Conservation (phyloP, 2,797 vertebrate genomes). For the Acropternis orthonyx region DNA sequence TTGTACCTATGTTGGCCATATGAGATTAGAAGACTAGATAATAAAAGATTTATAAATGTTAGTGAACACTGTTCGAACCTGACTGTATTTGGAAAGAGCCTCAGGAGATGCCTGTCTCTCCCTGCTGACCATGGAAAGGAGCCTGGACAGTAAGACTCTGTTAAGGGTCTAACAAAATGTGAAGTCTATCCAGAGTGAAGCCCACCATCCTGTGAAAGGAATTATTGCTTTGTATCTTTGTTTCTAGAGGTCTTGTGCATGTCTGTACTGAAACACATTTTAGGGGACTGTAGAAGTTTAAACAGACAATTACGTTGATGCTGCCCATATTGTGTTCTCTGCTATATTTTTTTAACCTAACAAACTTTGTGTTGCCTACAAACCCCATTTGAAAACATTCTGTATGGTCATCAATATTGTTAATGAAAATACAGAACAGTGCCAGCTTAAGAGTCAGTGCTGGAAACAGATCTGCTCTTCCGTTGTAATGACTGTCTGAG, state of each 20-base stretch:
- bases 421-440: neutral
- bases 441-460: neutral
- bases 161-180: neutral
- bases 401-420: neutral
- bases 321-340: neutral
- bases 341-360: neutral
- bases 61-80: neutral
- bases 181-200: neutral
- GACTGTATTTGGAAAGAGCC: neutral
- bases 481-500: neutral
- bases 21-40: neutral
- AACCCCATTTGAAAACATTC: neutral
- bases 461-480: slow-evolving; percentile 5
- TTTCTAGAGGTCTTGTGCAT: neutral
- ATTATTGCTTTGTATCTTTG: neutral
- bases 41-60: neutral
- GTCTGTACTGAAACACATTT: neutral
- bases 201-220: neutral
- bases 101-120: neutral
- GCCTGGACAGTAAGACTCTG: neutral
- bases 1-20: neutral
- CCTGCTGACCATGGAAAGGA: neutral
- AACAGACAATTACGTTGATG: neutral
- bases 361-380: neutral
- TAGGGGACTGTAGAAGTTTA: neutral